Conservation (phyloP, 2,797 vertebrate species). For the Rhabdomys pumilio region DNA sequence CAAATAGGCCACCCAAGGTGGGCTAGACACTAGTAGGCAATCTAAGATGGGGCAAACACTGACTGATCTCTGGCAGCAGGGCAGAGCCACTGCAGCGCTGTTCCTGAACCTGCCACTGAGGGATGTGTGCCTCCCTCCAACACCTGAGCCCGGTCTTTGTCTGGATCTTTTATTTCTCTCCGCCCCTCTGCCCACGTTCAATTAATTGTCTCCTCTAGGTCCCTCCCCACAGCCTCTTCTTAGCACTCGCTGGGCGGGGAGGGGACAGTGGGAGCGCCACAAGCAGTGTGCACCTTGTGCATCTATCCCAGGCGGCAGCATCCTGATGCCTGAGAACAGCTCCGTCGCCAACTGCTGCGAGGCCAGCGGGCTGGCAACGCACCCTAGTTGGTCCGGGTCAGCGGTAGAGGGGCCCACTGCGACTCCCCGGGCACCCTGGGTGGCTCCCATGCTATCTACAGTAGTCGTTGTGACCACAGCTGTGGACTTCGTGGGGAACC, state of each 20-base stretch:
- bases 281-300: not conserved
- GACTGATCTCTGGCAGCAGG: accelerated
- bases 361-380: not conserved
- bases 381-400: not conserved
- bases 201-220: not conserved
- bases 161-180: not conserved
- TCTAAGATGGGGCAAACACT: not conserved
- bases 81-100: accelerated
- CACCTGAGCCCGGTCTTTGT: not conserved
- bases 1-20: not conserved
- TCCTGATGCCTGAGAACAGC: conserved; percentile 90
- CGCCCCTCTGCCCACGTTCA: not conserved
- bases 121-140: not conserved
- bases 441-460: conserved; percentile 90
- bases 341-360: conserved; percentile 90
- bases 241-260: not conserved
- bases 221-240: no score
- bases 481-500: conserved; percentile 93
- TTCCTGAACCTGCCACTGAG: accelerated
- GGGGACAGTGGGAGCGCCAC: not conserved
- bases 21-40: accelerated
- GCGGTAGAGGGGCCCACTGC: not conserved
- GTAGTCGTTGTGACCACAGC: conserved; percentile 93
- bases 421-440: conserved; percentile 89
- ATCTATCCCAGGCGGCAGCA: accelerated